phyloP scores from a whole-genome alignment of 2,113 vertebrate genomes.

The Hiodon alosoides region DNA sequence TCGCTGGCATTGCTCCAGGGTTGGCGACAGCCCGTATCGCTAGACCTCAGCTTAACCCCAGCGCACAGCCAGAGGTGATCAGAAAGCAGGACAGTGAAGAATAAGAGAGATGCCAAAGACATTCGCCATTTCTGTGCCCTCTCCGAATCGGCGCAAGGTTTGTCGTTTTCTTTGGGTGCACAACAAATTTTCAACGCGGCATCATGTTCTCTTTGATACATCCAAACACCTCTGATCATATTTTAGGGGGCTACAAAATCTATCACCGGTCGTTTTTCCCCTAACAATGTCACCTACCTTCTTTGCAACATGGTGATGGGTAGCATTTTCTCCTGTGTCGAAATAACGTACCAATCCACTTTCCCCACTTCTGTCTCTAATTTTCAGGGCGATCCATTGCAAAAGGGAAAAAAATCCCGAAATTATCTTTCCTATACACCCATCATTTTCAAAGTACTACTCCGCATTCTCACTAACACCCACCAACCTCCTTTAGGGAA shows the following conservation, averaged over 20 bases:
- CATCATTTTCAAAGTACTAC: conserved; percentile 30
- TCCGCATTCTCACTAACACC: conserved; percentile 27
- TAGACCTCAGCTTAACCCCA: conserved; percentile 59
- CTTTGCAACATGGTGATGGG: conserved; percentile 45
- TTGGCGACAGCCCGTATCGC: conserved; percentile 53
- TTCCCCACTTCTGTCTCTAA: conserved; percentile 35
- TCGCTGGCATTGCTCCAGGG: conserved; percentile 35
- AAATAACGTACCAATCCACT: conserved; percentile 35
- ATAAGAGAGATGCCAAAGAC: conserved; percentile 69
- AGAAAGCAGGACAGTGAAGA: conserved; percentile 71
- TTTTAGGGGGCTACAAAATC: conserved; percentile 54
- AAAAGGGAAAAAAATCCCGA: conserved; percentile 27
- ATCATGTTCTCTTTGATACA: conserved; percentile 66
- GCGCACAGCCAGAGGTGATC: conserved; percentile 72
- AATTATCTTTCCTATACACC: conserved; percentile 27
- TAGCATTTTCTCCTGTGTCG: conserved; percentile 30
- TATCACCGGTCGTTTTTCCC: conserved; percentile 40
- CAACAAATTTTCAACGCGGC: conserved; percentile 64
- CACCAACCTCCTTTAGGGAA: conserved; percentile 28
- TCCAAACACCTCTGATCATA: conserved; percentile 75
- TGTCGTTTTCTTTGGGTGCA: conserved; percentile 60
- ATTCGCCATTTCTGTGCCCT: conserved; percentile 75
- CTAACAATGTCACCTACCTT: conserved; percentile 54
- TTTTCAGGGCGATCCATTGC: conserved; percentile 36
- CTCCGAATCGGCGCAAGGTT: conserved; percentile 71